A percentile compares a stretch with the other conserved stretches of the same genome.
Conservation (phyloP, 2,888 invertebrate species). For the Griposia aprilina region DNA sequence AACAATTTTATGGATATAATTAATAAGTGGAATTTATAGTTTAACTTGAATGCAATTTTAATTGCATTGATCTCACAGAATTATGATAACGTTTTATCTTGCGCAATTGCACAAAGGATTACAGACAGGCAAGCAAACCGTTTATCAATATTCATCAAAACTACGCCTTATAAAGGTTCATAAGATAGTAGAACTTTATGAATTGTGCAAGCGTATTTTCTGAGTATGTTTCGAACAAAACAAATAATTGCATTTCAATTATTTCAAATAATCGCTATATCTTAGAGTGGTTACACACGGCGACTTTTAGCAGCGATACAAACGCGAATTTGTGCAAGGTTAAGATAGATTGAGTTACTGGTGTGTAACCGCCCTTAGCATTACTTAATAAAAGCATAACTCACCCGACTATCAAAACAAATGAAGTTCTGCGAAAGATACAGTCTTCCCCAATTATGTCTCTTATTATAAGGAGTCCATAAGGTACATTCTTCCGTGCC, state of each 20-base stretch:
- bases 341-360: not conserved
- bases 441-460: constrained; percentile 96
- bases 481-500: constrained; percentile 97
- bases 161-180: not conserved
- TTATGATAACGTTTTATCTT: constrained; percentile 15
- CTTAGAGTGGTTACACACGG: not conserved
- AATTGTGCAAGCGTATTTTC: not conserved
- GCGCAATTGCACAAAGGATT: not conserved
- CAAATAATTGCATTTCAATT: not conserved
- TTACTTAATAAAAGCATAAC: constrained; percentile 66
- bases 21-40: not conserved
- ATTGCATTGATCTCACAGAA: not conserved
- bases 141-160: constrained; percentile 11
- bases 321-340: not conserved
- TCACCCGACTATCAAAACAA: constrained; percentile 98
- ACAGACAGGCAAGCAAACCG: not conserved
- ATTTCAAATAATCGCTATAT: not conserved
- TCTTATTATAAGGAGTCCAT: constrained; percentile 98
- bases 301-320: not conserved
- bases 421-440: constrained; percentile 98
- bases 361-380: too few species aligned
- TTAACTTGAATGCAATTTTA: not conserved
- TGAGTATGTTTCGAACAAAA: not conserved
- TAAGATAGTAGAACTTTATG: not conserved
- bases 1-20: not conserved